These are phyloP conservation scores for Helicolenus hilgendorfi DNA, from an alignment of 2,797 vertebrate genomes.

Conservation along the genomic window DNA sequence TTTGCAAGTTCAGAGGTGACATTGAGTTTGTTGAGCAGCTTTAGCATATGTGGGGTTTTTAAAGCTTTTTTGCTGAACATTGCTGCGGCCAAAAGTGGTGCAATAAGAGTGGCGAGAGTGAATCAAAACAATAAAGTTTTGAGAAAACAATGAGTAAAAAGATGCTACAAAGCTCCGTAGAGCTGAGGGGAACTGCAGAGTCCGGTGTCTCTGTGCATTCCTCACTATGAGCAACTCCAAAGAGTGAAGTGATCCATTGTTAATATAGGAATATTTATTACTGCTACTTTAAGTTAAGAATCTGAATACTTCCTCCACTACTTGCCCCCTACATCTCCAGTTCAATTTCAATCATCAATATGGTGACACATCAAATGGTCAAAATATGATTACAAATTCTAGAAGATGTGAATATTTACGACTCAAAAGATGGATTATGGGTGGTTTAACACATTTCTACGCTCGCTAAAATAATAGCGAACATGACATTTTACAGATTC, in stretches of 20 bases:
- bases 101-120: not conserved
- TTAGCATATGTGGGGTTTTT: not conserved
- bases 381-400: too few relatives aligned
- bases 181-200: not conserved
- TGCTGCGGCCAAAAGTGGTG: not conserved
- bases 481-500: slow-evolving; percentile 1
- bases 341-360: not conserved
- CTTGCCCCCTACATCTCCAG: not conserved
- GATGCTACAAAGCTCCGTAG: not conserved
- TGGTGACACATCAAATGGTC: not conserved
- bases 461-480: not conserved
- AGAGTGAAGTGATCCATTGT: not conserved
- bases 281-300: not conserved
- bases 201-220: not conserved
- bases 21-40: not conserved
- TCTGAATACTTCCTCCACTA: not conserved
- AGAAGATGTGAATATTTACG: not conserved
- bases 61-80: not conserved
- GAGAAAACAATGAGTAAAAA: not conserved
- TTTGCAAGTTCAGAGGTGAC: not conserved
- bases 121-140: not conserved
- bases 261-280: not conserved
- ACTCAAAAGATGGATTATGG: not conserved
- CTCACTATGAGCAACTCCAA: not conserved
- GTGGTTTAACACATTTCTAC: not conserved